Conservation (phyloP, 2,888 invertebrate genomes). For the Mystacides longicornis region DNA sequence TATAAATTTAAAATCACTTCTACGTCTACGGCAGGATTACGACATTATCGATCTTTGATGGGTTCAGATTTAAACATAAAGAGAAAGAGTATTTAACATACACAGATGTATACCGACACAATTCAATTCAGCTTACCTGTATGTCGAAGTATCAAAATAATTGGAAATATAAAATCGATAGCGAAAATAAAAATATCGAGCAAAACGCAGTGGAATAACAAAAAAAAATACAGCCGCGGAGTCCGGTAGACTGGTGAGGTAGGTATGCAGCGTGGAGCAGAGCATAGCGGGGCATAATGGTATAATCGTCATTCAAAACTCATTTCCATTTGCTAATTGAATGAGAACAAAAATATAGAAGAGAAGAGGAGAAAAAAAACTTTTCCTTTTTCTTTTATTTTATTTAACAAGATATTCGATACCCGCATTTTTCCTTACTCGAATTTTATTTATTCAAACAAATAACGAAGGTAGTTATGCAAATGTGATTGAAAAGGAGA, state of each 20-base stretch:
- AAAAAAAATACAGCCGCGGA: not conserved
- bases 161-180: no score
- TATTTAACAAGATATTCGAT: conserved; percentile 8
- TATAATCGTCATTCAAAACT: not conserved
- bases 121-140: no score
- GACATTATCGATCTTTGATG: no score
- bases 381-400: conserved; percentile 1
- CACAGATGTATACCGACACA: no score
- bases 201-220: not conserved
- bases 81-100: no score
- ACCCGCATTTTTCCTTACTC: conserved; percentile 3
- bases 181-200: no score
- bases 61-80: no score
- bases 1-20: no score
- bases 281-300: not conserved
- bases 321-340: conserved; percentile 1
- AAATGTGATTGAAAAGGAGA: conserved; percentile 11
- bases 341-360: not conserved
- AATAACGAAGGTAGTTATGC: conserved; percentile 16
- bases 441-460: conserved; percentile 11
- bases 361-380: not conserved
- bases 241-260: not conserved
- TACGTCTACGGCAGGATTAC: no score
- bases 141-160: not conserved
- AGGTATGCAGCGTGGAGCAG: not conserved